These are phyloP conservation scores for Rhinella marina DNA, from an alignment of 2,797 vertebrate species.

Conservation along the genomic window DNA sequence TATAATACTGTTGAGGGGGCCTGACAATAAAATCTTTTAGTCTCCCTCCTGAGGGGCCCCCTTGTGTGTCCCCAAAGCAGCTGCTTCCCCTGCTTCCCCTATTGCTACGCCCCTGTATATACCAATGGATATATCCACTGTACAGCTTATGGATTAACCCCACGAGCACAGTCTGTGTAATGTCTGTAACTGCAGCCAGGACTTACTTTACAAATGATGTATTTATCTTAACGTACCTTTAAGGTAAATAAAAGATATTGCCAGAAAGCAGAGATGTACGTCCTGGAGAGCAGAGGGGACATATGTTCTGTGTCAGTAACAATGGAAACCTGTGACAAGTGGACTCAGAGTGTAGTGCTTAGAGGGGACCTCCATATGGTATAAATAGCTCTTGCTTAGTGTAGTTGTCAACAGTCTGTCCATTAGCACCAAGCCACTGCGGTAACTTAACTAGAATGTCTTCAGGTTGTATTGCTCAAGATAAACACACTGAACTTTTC, in stretches of 20 bases:
- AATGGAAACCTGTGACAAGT: conserved; percentile 16
- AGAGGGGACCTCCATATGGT: conserved; percentile 14
- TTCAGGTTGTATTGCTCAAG: conserved; percentile 11
- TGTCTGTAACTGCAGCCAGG: conserved; percentile 30
- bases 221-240: conserved; percentile 54
- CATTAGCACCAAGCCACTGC: conserved; percentile 11
- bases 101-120: no score
- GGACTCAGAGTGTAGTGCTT: background rate
- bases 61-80: no score
- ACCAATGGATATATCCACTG: background rate
- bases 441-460: background rate
- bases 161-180: conserved; percentile 23
- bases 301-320: conserved; percentile 50
- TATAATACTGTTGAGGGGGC: no score
- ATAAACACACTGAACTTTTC: conserved; percentile 27
- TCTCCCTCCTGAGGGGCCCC: no score
- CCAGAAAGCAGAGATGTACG: background rate
- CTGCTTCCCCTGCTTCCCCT: no score
- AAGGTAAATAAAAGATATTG: conserved; percentile 47
- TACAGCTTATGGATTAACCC: background rate
- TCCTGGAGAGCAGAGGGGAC: conserved; percentile 28
- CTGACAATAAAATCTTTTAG: no score
- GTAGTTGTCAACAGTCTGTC: conserved; percentile 39
- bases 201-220: conserved; percentile 17
- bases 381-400: conserved; percentile 42